Conservation (phyloP, 2,797 vertebrate species). For the Enteromius mattozi region DNA sequence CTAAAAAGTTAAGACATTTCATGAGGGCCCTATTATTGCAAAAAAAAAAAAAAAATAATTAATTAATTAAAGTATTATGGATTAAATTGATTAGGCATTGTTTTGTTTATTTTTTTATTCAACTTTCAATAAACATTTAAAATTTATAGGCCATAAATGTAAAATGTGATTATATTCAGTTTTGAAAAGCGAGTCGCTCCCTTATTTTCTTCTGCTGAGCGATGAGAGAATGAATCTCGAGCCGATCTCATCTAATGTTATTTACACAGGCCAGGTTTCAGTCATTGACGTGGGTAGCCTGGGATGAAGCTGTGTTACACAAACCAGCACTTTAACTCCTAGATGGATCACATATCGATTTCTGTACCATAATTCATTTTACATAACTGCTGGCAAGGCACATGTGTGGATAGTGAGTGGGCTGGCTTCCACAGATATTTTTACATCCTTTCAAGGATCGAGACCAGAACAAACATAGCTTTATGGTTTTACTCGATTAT, state of each 20-base stretch:
- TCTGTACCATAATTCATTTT: conserved; percentile 30
- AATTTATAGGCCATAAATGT: neutral
- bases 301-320: conserved; percentile 1
- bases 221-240: neutral
- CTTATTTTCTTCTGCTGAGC: neutral
- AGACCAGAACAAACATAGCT: conserved; percentile 29
- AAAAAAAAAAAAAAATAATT: too few species aligned
- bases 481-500: conserved; percentile 11
- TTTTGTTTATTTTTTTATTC: too few species aligned
- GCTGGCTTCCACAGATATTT: neutral
- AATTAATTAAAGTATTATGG: too few species aligned
- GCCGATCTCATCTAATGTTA: neutral
- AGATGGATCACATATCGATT: conserved; percentile 34
- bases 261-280: conserved; percentile 20
- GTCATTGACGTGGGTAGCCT: conserved; percentile 24
- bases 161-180: neutral
- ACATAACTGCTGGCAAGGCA: conserved; percentile 19
- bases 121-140: too few species aligned
- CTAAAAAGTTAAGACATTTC: neutral
- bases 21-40: too few species aligned
- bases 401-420: conserved; percentile 19
- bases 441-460: neutral
- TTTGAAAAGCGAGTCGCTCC: neutral
- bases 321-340: conserved; percentile 35
- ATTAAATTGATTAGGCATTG: too few species aligned